These are phyloP conservation scores for Loris lydekkerianus DNA, from an alignment of 2,797 vertebrate genomes.

Conservation along the genomic window DNA sequence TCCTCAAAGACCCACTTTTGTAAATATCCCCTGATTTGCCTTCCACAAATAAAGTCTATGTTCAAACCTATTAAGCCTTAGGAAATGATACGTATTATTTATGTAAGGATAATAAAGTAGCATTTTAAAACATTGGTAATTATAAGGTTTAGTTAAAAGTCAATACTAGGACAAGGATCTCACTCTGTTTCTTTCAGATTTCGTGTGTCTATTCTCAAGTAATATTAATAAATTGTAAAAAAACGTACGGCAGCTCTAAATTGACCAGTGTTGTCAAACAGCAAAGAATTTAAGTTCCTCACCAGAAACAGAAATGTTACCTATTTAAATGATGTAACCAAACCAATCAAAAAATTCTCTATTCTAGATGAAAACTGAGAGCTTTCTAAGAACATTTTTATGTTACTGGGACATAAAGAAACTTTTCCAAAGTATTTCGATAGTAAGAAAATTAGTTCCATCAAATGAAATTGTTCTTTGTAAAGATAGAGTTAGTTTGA, in stretches of 20 bases:
- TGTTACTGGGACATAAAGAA: neutral
- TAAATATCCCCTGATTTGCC: neutral
- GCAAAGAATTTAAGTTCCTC: conserved; percentile 12
- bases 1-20: neutral
- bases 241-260: neutral
- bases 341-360: neutral
- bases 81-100: neutral
- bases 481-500: neutral
- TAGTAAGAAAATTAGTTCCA: conserved; percentile 37
- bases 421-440: conserved; percentile 43
- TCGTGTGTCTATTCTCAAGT: neutral
- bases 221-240: neutral
- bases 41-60: conserved; percentile 25
- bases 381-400: conserved; percentile 16
- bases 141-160: conserved; percentile 36
- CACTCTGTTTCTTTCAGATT: conserved; percentile 41
- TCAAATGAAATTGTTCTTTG: neutral
- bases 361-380: conserved; percentile 7
- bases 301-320: neutral
- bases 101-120: neutral
- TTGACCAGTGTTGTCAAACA: neutral
- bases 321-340: conserved; percentile 7
- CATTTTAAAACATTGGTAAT: conserved; percentile 33
- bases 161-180: neutral
- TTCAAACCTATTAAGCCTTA: conserved; percentile 26